A percentile compares a stretch with the other conserved stretches of the same genome.
Conservation (phyloP, 2,113 vertebrate species). For the Struthio camelus region DNA sequence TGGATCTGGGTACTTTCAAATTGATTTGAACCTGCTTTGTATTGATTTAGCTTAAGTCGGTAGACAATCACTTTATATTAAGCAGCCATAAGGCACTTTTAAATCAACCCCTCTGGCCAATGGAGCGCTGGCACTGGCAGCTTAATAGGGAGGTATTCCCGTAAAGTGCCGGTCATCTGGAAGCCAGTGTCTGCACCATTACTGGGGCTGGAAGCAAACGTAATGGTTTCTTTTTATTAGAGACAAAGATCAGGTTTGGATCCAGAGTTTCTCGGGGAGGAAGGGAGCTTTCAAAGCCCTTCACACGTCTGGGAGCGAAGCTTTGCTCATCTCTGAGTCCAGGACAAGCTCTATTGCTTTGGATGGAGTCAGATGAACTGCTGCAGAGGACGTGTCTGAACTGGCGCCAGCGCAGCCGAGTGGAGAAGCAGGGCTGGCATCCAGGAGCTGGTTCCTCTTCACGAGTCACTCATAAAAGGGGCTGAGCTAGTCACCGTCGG, state of each 20-base stretch:
- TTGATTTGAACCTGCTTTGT: not conserved
- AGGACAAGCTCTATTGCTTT: not conserved
- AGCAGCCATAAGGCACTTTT: not conserved
- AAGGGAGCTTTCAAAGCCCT: not conserved
- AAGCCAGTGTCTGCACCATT: not conserved
- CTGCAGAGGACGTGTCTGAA: too few relatives aligned
- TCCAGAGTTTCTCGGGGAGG: not conserved
- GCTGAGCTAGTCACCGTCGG: too few relatives aligned
- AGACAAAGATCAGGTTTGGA: not conserved
- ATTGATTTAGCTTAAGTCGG: not conserved
- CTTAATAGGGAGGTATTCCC: not conserved
- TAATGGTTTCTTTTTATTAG: not conserved
- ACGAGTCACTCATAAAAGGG: too few relatives aligned
- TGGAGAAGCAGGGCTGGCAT: too few relatives aligned
- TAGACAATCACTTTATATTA: not conserved
- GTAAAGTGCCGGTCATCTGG: not conserved
- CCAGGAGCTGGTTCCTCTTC: too few relatives aligned
- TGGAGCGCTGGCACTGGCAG: not conserved
- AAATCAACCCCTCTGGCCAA: not conserved
- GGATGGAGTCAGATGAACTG: too few relatives aligned
- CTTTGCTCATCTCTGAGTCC: not conserved
- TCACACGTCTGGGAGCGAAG: not conserved
- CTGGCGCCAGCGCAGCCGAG: too few relatives aligned
- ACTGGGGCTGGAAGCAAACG: not conserved
- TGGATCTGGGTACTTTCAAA: not conserved